Conservation (phyloP, 2,797 vertebrate genomes). For the Notoglanidium macrostoma region DNA sequence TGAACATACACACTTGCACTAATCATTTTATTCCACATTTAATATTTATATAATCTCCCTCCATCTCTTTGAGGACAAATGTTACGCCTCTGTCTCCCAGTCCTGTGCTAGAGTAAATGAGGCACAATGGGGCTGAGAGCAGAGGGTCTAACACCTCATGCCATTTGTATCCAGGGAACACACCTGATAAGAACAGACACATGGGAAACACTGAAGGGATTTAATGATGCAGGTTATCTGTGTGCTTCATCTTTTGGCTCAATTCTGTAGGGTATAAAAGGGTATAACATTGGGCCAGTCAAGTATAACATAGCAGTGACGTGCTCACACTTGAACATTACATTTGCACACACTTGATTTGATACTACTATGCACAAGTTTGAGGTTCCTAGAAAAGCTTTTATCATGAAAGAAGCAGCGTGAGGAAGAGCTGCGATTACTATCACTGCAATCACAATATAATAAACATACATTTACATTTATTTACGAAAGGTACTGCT, state of each 20-base stretch:
- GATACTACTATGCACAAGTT: neutral
- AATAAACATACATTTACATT: neutral
- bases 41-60: neutral
- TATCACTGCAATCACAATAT: neutral
- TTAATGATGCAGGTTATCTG: neutral
- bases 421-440: neutral
- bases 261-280: neutral
- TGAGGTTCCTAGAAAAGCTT: neutral
- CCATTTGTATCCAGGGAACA: constrained; percentile 2
- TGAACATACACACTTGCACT: neutral
- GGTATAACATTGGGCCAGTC: neutral
- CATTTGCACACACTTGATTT: no score
- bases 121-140: constrained; percentile 17
- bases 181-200: constrained; percentile 41
- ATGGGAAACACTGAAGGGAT: neutral
- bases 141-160: constrained; percentile 1
- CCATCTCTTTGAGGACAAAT: constrained; percentile 18
- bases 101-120: constrained; percentile 33
- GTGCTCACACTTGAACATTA: neutral
- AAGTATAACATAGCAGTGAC: neutral
- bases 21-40: neutral
- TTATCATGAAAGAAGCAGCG: neutral
- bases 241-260: neutral
- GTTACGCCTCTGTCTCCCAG: constrained; percentile 13
- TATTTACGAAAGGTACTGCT: neutral